Evolutionary conservation across 2,113 vertebrate genomes (phyloP).

Genomic region (Hypocryptadius cinnamomeus): DNA sequence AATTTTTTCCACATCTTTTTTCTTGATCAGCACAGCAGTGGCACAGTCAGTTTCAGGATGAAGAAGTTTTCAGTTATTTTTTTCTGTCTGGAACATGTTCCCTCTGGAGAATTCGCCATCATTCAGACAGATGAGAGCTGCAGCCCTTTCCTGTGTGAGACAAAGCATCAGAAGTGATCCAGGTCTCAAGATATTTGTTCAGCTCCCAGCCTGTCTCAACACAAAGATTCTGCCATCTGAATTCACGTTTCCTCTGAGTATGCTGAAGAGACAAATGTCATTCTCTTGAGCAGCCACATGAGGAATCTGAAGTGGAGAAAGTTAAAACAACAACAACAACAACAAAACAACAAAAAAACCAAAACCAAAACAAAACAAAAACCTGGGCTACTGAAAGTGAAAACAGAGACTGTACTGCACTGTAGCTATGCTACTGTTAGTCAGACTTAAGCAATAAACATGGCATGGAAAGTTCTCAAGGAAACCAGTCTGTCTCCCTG

Average conservation of each 20-base stretch:
- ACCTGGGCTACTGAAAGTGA: background rate
- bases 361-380: no score
- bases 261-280: background rate
- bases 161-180: background rate
- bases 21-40: background rate
- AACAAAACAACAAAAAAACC: no score
- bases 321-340: background rate
- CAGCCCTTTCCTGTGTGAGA: background rate
- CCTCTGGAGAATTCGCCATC: background rate
- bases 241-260: background rate
- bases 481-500: background rate
- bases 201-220: background rate
- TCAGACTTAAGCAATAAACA: background rate
- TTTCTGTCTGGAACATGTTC: background rate
- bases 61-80: background rate
- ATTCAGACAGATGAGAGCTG: background rate
- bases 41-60: background rate
- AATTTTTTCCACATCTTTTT: background rate
- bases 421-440: background rate
- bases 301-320: background rate
- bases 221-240: background rate
- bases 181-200: background rate
- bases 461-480: background rate
- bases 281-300: background rate
- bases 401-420: background rate